Conservation (phyloP, 2,797 vertebrate genomes). For the Botia kubotai region DNA sequence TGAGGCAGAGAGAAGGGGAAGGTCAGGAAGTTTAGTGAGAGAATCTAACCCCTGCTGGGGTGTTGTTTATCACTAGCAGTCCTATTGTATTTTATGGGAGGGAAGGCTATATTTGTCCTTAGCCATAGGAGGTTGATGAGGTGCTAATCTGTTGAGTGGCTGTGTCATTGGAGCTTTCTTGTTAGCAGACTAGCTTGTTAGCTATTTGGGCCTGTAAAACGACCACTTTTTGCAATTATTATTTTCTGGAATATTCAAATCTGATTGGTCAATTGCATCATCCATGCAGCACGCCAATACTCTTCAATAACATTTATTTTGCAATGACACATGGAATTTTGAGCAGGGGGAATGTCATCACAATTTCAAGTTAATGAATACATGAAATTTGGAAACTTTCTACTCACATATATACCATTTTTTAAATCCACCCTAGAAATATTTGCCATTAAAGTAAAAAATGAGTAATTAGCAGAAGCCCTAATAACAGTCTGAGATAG, state of each 20-base stretch:
- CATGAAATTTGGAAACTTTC: neutral
- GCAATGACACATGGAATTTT: neutral
- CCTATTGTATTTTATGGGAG: conserved; percentile 84
- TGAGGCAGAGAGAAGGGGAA: conserved; percentile 70
- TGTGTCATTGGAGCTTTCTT: conserved; percentile 76
- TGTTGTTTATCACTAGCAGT: conserved; percentile 84
- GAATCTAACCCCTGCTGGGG: conserved; percentile 71
- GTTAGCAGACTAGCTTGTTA: conserved; percentile 77
- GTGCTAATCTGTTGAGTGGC: conserved; percentile 86
- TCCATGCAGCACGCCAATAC: no score
- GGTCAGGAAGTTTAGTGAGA: conserved; percentile 84
- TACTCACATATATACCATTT: neutral
- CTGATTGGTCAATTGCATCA: neutral
- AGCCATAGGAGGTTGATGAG: conserved; percentile 91
- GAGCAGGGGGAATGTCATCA: neutral
- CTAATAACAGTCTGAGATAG: neutral
- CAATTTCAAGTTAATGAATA: neutral
- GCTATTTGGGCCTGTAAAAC: conserved; percentile 77
- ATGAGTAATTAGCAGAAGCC: neutral
- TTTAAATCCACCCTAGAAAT: neutral
- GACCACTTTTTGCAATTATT: neutral
- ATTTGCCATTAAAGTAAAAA: neutral
- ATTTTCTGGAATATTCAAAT: neutral
- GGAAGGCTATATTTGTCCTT: conserved; percentile 87
- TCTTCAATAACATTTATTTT: neutral